Base-by-base conservation (phyloP, 1,140 invertebrate genomes). In the Vollenhovia emeryi region DNA sequence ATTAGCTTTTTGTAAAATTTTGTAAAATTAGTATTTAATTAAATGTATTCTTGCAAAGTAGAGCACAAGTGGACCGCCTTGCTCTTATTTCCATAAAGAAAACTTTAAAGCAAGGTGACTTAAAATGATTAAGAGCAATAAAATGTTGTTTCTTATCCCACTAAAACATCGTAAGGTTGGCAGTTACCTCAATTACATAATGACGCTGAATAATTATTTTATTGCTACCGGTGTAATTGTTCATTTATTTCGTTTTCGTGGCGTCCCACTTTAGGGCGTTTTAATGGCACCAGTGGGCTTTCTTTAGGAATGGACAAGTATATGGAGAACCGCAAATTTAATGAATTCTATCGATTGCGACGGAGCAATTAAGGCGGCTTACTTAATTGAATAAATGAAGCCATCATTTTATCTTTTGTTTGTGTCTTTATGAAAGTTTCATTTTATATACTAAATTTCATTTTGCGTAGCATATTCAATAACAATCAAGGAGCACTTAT, bases 101-200 rank as follows among this genome's bases (percentile, higher is more conserved):
- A 57, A n/a, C 48, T 52, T 33, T 21, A 13, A 33, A 9, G 9
- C 6, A 50, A 74, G 50, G 4, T 59, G 9, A 7, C 24, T 73
- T 43, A 5, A 43, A 60, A 43, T 59, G 45, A 60, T 60, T 76
- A 45, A 76, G 15, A 24, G 9, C 18, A 76, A 76, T 75, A 75
- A 60, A 45, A 60, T 45, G 18, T 18, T 57, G n/a, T n/a, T n/a
- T 40, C 21, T 8, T 24, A 3, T 30, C 8, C 18, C 11, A 52
- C 13, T 73, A 75, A 59, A 75, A 40, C 50, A 75, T 75, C 15
- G 40, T 9, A 76, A 8, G 3, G 4, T 6, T 15, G 6, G 11
- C 13, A 45, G 3, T 55, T 55, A 24, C 36, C 18, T 2, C 30
- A 60, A 60, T 59, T 75, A 75, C 15, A 6, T 18, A 62, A 60